phyloP scores from a whole-genome alignment of 2,888 invertebrate genomes.

The Therioaphis trifolii region DNA sequence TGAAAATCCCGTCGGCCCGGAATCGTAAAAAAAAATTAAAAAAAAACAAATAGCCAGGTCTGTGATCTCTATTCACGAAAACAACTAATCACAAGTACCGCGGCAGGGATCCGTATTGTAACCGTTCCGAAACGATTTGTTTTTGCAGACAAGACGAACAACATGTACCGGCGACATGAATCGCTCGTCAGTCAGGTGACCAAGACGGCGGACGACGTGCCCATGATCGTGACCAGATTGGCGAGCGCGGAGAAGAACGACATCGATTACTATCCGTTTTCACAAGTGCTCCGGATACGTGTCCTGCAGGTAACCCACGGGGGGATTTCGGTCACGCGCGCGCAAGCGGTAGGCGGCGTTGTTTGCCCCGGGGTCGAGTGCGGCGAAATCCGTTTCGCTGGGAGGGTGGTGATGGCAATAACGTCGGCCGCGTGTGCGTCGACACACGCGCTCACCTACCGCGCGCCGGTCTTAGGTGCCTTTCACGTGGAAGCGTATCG shows the following conservation, averaged over 20 bases:
- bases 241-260: conserved; percentile 59
- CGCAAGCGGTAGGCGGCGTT: not conserved
- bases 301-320: conserved; percentile 69
- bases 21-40: no score
- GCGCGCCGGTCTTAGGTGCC: no score
- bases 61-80: no score
- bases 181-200: conserved; percentile 65
- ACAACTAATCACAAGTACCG: no score
- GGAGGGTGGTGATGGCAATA: not conserved
- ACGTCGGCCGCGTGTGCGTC: not conserved
- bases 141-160: not conserved
- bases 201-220: conserved; percentile 65
- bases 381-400: conserved; percentile 1
- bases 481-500: no score
- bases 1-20: no score
- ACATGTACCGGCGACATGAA: conserved; percentile 63
- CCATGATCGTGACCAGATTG: conserved; percentile 65
- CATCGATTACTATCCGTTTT: conserved; percentile 70
- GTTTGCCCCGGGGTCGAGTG: not conserved
- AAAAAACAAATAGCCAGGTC: no score
- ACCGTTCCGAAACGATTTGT: no score
- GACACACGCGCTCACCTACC: no score
- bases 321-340: not conserved
- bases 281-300: conserved; percentile 72
- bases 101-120: no score